A percentile compares a stretch with the other conserved stretches of the same genome.
phyloP scores from a whole-genome alignment of 2,888 invertebrate species.

The Dugesia japonica region DNA sequence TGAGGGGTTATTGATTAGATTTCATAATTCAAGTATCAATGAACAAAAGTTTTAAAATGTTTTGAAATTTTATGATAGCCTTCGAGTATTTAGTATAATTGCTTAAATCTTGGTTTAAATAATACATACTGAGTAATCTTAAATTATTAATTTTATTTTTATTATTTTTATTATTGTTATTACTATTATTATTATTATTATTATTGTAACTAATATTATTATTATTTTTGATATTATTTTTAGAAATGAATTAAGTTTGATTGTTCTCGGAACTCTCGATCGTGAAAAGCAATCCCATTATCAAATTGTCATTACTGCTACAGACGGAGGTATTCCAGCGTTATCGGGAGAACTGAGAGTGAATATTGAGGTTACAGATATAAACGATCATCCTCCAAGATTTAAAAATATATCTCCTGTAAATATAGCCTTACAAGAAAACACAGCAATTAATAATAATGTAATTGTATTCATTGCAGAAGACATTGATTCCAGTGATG shows the following conservation, averaged over 20 bases:
- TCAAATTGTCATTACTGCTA: constrained; percentile 25
- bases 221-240: neutral
- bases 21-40: too few relatives aligned
- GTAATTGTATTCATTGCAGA: constrained; percentile 25
- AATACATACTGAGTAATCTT: too few relatives aligned
- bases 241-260: neutral
- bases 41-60: too few relatives aligned
- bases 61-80: too few relatives aligned
- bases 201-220: too few relatives aligned
- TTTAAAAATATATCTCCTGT: constrained; percentile 22
- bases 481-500: constrained; percentile 29
- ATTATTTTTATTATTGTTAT: too few relatives aligned
- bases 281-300: constrained; percentile 23
- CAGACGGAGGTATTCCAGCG: constrained; percentile 26
- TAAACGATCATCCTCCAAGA: constrained; percentile 31
- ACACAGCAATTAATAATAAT: constrained; percentile 23
- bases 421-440: constrained; percentile 24
- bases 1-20: too few relatives aligned
- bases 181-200: too few relatives aligned
- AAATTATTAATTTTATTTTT: too few relatives aligned
- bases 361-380: constrained; percentile 31
- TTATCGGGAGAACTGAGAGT: constrained; percentile 24
- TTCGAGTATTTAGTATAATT: too few relatives aligned
- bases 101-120: too few relatives aligned
- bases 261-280: constrained; percentile 23